Evolutionary conservation across 2,888 invertebrate species (phyloP).

Genomic region (Ophioninae sp.): DNA sequence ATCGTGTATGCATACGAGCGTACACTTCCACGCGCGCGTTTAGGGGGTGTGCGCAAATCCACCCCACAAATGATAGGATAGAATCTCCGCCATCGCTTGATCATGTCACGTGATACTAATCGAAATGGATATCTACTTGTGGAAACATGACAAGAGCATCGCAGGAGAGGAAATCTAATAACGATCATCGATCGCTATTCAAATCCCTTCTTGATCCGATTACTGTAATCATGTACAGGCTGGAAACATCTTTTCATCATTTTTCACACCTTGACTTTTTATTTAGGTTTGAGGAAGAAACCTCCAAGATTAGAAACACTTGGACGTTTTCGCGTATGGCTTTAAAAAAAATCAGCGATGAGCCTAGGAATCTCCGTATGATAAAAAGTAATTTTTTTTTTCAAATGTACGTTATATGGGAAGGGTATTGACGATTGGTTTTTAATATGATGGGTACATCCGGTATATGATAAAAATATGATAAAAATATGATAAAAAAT

Average conservation of each 20-base stretch:
- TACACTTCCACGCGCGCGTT: background rate
- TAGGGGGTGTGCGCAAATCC: background rate
- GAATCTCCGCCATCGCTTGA: background rate
- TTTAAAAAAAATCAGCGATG: too few relatives aligned
- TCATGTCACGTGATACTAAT: slow-evolving; percentile 31
- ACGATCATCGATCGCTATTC: slow-evolving; percentile 22
- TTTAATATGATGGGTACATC: too few relatives aligned
- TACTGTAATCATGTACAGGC: background rate
- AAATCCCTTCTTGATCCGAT: background rate
- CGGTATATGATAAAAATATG: too few relatives aligned
- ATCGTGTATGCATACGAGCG: background rate
- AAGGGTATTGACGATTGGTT: too few relatives aligned
- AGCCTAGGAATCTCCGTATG: too few relatives aligned
- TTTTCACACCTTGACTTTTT: too few relatives aligned
- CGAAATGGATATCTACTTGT: slow-evolving; percentile 46
- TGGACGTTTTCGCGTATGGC: too few relatives aligned
- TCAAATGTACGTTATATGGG: too few relatives aligned
- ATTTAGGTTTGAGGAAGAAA: too few relatives aligned
- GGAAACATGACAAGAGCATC: slow-evolving; percentile 39
- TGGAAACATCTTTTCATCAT: background rate
- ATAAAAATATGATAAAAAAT: too few relatives aligned
- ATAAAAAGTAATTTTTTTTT: too few relatives aligned
- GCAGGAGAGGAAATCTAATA: background rate
- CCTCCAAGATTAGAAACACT: too few relatives aligned
- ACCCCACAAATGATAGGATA: background rate